Conservation (phyloP, 2,797 vertebrate genomes). For the Leptatherina wallacei region DNA sequence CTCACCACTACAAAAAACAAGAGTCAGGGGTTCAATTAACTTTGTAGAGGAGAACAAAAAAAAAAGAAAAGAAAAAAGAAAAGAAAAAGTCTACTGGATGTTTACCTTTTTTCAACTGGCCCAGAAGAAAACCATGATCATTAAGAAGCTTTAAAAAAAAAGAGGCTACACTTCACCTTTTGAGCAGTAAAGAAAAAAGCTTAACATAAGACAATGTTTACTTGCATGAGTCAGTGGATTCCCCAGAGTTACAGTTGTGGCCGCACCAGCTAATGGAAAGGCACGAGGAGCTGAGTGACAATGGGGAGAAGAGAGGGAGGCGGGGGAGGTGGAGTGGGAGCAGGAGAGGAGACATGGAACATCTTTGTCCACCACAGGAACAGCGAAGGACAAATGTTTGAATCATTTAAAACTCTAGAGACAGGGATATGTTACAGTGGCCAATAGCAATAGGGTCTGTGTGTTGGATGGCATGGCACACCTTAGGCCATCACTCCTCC, state of each 20-base stretch:
- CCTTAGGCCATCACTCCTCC: constrained; percentile 62
- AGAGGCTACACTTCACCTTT: neutral
- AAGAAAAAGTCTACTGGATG: neutral
- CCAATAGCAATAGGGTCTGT: constrained; percentile 68
- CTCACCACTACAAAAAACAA: neutral
- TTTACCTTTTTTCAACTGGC: neutral
- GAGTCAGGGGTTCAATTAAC: constrained; percentile 1
- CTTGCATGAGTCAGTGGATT: neutral
- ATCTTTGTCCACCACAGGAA: constrained; percentile 71
- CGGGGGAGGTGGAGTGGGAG: constrained; percentile 14
- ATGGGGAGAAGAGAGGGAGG: constrained; percentile 16
- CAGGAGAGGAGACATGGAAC: constrained; percentile 54
- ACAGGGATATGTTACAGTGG: constrained; percentile 78
- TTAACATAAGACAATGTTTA: constrained; percentile 2
- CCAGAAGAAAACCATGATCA: constrained; percentile 9
- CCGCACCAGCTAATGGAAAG: constrained; percentile 14
- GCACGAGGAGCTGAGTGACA: constrained; percentile 16
- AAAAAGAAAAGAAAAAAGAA: neutral
- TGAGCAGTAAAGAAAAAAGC: neutral
- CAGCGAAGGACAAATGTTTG: constrained; percentile 81
- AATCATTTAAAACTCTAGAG: constrained; percentile 85
- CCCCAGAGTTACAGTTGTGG: constrained; percentile 17
- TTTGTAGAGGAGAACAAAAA: neutral
- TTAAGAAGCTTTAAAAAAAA: constrained; percentile 1
- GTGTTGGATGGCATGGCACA: constrained; percentile 52